Base-by-base conservation (phyloP, 2,113 vertebrate genomes). In the Scomber scombrus region DNA sequence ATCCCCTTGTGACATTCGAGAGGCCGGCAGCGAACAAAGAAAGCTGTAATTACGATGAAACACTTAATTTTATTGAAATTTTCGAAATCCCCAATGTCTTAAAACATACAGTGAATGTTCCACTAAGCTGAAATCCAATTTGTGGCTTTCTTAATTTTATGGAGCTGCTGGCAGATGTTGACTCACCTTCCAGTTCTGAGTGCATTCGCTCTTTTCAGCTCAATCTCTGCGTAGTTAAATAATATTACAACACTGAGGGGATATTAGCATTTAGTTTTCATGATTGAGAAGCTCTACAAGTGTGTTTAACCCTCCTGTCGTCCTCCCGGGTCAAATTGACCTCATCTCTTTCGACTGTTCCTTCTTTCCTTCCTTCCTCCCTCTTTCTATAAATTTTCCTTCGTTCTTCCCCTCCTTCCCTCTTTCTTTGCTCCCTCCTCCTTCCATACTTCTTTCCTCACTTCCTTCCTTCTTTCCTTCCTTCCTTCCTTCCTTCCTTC, bases 51-150 rank as follows among this genome's bases (percentile, higher is more conserved):
- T 40, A 47, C 51, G 69, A 78, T 40, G 71, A 88, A 82, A 82
- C 68, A 56, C 18, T 49, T 61, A 2, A 12, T 87, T 83, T 82
- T 51, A 84, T 51, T 67, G 18, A 73, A 80, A 60, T 75, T 61
- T 66, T 26, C 23, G 1, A 74, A 85, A 55, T 66, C 61, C 60
- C 58, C 55, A 23, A 73, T 47, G 64, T 69, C 55, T 80, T 70
- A 49, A 26, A 84, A 51, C 26, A 10, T 76, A 65, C 21, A 69
- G 45, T 73, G 69, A 88, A 87, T 61, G 77, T 80, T 71, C 70
- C 75, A 76, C 67, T 83, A 43, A 85, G 64, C 45, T 71, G 31
- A 83, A 85, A 91, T 88, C 68, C 77, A 88, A 89, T 90, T 91
- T 88, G 80, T 86, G 72, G 49, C 6, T 29, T 85, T 84, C 89